phyloP scores from a whole-genome alignment of 1,140 invertebrate species.

The Drosophila virilis region DNA sequence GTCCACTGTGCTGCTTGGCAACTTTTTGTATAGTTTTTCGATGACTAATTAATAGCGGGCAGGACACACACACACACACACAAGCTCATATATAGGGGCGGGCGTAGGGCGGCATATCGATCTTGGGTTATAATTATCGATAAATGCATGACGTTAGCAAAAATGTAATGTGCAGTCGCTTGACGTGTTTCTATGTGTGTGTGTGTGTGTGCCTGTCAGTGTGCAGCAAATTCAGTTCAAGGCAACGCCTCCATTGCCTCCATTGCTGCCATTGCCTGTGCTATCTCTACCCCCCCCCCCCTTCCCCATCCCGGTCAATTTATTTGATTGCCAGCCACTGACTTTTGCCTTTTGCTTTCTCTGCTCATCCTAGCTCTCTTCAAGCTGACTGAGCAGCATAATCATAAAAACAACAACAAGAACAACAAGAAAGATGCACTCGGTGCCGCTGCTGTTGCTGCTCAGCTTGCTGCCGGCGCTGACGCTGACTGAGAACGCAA shows the following conservation, averaged over 20 bases:
- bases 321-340: constrained; percentile 17
- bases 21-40: constrained; percentile 28
- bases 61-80: constrained; percentile 10
- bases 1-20: constrained; percentile 29
- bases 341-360: constrained; percentile 22
- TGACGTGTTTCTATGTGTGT: constrained; percentile 11
- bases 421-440: constrained; percentile 26
- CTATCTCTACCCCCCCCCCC: not conserved
- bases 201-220: constrained; percentile 13
- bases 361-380: constrained; percentile 7
- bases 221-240: constrained; percentile 68
- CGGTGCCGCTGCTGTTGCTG: constrained; percentile 57
- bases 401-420: constrained; percentile 23
- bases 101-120: constrained; percentile 33
- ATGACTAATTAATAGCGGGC: constrained; percentile 41
- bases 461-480: constrained; percentile 42
- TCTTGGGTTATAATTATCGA: constrained; percentile 41
- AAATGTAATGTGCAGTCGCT: constrained; percentile 32
- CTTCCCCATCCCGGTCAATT: not conserved
- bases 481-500: constrained; percentile 36
- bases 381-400: constrained; percentile 42
- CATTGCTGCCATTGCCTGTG: constrained; percentile 25
- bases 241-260: constrained; percentile 64
- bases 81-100: not conserved
- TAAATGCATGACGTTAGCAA: constrained; percentile 42